phyloP scores from a whole-genome alignment of 2,888 invertebrate species.

The Nephrotoma appendiculata region DNA sequence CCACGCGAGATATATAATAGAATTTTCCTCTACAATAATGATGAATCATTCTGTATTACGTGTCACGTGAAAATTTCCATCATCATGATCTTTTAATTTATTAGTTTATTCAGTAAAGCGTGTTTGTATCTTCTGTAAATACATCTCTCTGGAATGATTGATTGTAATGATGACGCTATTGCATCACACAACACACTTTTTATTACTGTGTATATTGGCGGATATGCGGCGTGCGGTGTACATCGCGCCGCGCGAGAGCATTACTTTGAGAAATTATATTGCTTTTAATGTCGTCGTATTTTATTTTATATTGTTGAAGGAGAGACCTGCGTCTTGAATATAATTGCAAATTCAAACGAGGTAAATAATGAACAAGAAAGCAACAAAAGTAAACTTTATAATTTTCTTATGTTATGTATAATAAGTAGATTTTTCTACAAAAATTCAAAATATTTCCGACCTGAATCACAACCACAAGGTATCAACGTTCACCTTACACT shows the following conservation, averaged over 20 bases:
- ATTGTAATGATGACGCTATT: background rate
- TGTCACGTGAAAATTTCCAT: background rate
- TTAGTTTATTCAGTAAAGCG: background rate
- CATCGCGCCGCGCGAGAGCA: background rate
- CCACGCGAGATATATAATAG: background rate
- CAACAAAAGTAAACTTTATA: background rate
- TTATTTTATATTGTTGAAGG: background rate
- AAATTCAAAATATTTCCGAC: background rate
- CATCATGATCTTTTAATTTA: background rate
- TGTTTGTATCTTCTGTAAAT: background rate
- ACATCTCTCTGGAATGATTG: background rate
- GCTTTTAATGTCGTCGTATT: background rate
- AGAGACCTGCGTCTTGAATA: background rate
- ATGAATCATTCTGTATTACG: background rate
- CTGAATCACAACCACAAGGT: background rate
- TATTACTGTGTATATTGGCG: background rate
- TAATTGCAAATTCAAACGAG: background rate
- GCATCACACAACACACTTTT: background rate
- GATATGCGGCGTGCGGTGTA: background rate
- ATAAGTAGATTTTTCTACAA: background rate
- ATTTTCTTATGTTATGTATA: background rate
- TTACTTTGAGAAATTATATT: background rate
- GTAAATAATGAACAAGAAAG: background rate
- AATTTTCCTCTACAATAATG: background rate
- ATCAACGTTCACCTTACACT: background rate